phyloP scores from a whole-genome alignment of 1,140 invertebrate species.

The Akabosia matsudoensis region DNA sequence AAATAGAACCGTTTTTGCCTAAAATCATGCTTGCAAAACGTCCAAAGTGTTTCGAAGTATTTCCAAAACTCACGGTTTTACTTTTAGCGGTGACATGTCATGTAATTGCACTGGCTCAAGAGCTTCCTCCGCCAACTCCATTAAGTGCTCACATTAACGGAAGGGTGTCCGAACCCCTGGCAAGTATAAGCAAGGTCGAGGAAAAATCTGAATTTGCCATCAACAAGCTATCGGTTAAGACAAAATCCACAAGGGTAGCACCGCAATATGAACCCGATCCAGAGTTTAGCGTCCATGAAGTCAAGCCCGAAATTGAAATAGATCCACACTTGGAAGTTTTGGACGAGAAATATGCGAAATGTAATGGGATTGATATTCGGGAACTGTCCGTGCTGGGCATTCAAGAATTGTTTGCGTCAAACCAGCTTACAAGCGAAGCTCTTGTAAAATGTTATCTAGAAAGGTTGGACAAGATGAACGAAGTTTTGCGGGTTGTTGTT shows the following conservation, averaged over 20 bases:
- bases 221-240: neutral
- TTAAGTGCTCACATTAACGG: too few relatives aligned
- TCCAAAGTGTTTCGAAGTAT: too few relatives aligned
- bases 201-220: neutral
- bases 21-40: too few relatives aligned
- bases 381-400: neutral
- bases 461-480: neutral
- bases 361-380: conserved; percentile 8
- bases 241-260: neutral
- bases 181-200: neutral
- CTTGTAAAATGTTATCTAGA: neutral
- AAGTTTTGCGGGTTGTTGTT: neutral
- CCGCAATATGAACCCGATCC: neutral
- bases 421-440: neutral
- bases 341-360: neutral
- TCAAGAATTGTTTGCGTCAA: conserved; percentile 5
- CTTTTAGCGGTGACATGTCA: too few relatives aligned
- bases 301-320: neutral
- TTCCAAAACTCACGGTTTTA: too few relatives aligned
- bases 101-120: too few relatives aligned
- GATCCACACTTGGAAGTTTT: neutral
- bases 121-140: too few relatives aligned
- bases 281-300: neutral
- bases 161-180: neutral
- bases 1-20: too few relatives aligned